A percentile compares a stretch with the other conserved stretches of the same genome.
phyloP scores from a whole-genome alignment of 2,113 vertebrate species.

The Bucco capensis region DNA sequence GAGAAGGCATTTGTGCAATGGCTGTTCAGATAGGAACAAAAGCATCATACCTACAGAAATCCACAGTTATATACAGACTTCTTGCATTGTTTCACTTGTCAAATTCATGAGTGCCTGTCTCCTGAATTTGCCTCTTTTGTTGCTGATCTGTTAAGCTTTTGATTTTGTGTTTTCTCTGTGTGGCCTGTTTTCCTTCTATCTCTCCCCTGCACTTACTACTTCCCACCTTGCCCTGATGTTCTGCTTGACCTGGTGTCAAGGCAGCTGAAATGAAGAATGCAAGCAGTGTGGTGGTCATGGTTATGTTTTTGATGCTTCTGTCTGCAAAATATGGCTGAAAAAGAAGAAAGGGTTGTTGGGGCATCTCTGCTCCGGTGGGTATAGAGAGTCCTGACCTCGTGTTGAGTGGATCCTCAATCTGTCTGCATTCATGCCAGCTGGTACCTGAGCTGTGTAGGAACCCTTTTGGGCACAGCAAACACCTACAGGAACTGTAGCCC shows the following conservation, averaged over 20 bases:
- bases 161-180: background rate
- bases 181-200: background rate
- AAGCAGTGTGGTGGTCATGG: background rate
- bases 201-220: background rate
- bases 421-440: background rate
- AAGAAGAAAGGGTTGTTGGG: background rate
- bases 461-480: background rate
- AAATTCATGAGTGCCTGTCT: background rate
- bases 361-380: background rate
- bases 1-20: background rate
- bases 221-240: background rate
- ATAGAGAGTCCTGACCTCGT: accelerated
- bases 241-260: background rate
- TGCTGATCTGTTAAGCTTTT: background rate
- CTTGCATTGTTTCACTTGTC: accelerated
- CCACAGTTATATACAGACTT: background rate
- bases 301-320: background rate
- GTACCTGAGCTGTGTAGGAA: background rate
- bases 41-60: background rate
- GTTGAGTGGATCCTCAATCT: accelerated
- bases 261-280: background rate
- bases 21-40: background rate
- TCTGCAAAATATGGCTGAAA: background rate
- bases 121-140: background rate
- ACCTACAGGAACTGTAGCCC: background rate